Conservation (phyloP, 2,888 invertebrate species). For the Atrina japonica region DNA sequence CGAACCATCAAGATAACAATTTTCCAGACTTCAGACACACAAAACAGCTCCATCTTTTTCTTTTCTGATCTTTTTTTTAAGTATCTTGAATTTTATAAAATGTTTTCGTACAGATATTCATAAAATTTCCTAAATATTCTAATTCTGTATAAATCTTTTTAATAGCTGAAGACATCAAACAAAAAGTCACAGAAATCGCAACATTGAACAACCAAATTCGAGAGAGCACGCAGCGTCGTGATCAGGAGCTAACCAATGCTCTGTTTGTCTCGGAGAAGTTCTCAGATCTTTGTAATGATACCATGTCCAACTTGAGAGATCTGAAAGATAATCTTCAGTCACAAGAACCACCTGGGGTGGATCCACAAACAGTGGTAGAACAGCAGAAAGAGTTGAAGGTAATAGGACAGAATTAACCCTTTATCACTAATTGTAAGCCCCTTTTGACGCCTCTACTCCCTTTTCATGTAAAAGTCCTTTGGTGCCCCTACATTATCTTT, state of each 20-base stretch:
- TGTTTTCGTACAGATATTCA: too few species aligned
- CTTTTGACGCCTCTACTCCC: too few species aligned
- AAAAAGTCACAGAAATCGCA: constrained; percentile 73
- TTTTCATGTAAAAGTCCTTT: too few species aligned
- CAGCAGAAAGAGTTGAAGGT: constrained; percentile 79
- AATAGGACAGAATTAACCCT: not conserved
- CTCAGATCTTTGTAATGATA: constrained; percentile 72
- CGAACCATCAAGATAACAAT: too few species aligned
- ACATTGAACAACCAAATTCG: constrained; percentile 66
- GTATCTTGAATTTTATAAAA: too few species aligned
- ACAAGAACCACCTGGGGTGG: constrained; percentile 78
- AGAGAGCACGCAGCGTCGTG: constrained; percentile 63
- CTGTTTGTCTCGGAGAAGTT: constrained; percentile 74
- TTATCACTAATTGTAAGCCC: not conserved
- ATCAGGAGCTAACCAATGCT: constrained; percentile 68
- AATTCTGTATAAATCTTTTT: not conserved
- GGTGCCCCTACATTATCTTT: too few species aligned
- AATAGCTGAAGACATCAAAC: constrained; percentile 75
- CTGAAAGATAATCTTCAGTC: constrained; percentile 78
- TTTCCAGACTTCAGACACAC: too few species aligned
- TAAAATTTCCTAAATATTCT: too few species aligned
- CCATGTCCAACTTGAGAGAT: constrained; percentile 75
- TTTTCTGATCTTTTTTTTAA: too few species aligned
- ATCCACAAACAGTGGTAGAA: constrained; percentile 75
- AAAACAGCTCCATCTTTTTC: too few species aligned